Percentiles rank a stretch among this genome's conserved stretches.
phyloP scores from a whole-genome alignment of 2,113 vertebrate species.

The Pluvianellus socialis region DNA sequence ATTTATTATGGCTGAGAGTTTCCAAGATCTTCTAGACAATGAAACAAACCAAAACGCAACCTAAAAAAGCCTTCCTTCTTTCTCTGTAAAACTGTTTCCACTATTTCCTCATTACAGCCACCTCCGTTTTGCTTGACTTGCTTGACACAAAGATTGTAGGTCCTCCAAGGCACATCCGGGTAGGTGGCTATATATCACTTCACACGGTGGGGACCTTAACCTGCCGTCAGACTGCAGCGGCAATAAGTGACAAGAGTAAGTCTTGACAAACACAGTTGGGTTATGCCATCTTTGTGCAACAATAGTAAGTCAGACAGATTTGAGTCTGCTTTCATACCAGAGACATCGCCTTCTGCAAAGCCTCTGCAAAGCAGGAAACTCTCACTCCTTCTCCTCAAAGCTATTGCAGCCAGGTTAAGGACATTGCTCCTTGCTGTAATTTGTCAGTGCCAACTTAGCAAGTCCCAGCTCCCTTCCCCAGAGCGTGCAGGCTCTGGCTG shows the following conservation, averaged over 20 bases:
- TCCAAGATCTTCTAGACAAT: not conserved
- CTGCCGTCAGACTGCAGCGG: not conserved
- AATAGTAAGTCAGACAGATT: not conserved
- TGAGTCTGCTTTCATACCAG: not conserved
- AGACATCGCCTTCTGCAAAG: not conserved
- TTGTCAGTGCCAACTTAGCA: not conserved
- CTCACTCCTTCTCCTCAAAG: not conserved
- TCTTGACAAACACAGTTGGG: not conserved
- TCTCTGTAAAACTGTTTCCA: not conserved
- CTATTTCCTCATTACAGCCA: not conserved
- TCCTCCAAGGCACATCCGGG: not conserved
- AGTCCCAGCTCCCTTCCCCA: not conserved
- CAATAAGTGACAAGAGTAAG: not conserved
- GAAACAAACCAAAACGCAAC: not conserved
- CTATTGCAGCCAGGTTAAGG: not conserved
- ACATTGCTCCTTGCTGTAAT: not conserved
- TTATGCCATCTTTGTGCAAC: not conserved
- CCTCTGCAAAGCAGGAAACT: not conserved
- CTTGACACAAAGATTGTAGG: not conserved
- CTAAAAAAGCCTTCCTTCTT: not conserved
- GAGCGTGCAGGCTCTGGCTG: not conserved
- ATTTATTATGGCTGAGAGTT: not conserved
- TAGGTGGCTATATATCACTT: not conserved
- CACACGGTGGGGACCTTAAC: not conserved
- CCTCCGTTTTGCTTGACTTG: not conserved